Evolutionary conservation across 1,140 invertebrate genomes (phyloP), one percentile per base, ranked within the genome.

Genomic region (Telenomus remus): DNA sequence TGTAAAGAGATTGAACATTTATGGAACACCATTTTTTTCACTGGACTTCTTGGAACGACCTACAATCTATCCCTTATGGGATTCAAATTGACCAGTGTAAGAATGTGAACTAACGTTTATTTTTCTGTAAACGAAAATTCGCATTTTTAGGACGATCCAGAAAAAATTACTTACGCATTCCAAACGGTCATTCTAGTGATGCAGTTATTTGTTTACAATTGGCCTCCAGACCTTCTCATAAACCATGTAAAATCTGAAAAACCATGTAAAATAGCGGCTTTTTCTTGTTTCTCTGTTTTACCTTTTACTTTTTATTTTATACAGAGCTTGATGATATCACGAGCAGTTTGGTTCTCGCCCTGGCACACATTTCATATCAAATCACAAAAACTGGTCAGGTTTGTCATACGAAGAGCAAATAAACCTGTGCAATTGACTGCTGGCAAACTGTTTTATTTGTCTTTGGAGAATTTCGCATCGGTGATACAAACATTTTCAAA

Each of bases 61-160:
- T 82, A 82, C 42, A 81, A 79, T 35, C 49, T 82, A 4, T 82
- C 81, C 15, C 50, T 81, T 0, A 73, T 81, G 10, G 81, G 81
- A 53, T 82, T 82, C 43, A 80, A 82, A 50, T 43, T 82, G 46
- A 56, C 69, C 0, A 71, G 74, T 54, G 80, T 80, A 65, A 77
- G 78, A 16, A 53, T 11, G 19, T 19, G 9, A 39, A 39, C 37
- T 11, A n/a, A n/a, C 37, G n/a, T 39, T 39, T 3, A 9, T n/a
- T 37, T 27, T 27, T n/a, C n/a, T n/a, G n/a, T 27, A 27, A 27
- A 27, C 19, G 19, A 27, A 27, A 27, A 46, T 13, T 46, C 12
- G 27, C n/a, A 19, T 47, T 57, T 47, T 16, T 13, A 74, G 71
- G 37, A 74, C 42, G 71, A 74, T 47, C 57, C 71, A 15, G 71